Base-by-base conservation (phyloP, 1,140 invertebrate genomes). In the Hyles euphorbiae region DNA sequence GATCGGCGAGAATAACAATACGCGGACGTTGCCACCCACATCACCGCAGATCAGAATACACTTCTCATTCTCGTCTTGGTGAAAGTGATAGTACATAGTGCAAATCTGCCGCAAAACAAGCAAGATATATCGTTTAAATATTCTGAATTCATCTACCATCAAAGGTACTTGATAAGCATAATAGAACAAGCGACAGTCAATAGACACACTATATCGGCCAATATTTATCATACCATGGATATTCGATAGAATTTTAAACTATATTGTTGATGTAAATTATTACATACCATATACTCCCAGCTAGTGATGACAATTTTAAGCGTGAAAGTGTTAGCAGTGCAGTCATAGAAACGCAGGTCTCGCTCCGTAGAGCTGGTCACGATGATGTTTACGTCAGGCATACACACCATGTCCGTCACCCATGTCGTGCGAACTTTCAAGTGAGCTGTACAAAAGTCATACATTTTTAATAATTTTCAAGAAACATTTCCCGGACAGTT, bases 281-380 rank as follows among this genome's bases (percentile, higher is more conserved):
- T 40, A 10, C 36, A 56, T 12, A 88, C 87, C 72, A 90, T 91
- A 63, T 88, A 87, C 4, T 92, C 90, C 68, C 92, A 80, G 46
- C 90, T 91, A 5, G 87, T 89, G 34, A 93, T 90, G 6, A 91
- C 81, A 43, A 94, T 90, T 54, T 93, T 89, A 8, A 94, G 76
- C 33, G 91, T 91, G 74, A 94, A 94, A 46, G 93, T 93, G 33
- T 91, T 91, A 5, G 92, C 93, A 1, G 91, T 92, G 9, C 91
- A 93, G 68, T 95, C 93, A 71, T 94, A 94, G 79, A 95, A 94
- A 63, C 93, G 88, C 8, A 95, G 70, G 72, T 94, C 93, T 2
- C 92, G 78, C 77, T 94, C 93, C 3, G 92, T 91, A 2, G 93
- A 93, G 56, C 92, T 92, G 5, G 91, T 92, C 58, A 92, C 93